Evolutionary conservation across 2,113 vertebrate species (phyloP).

Genomic region (human): GRCh38 chr16:79875501-79876000

Average conservation of each 20-base stretch:
- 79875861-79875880: background rate
- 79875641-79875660: background rate
- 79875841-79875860: background rate
- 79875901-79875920: background rate
- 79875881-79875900: background rate
- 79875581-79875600: background rate
- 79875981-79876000: background rate
- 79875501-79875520: background rate
- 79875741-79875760: background rate
- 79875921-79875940: background rate
- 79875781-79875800: background rate
- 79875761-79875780: background rate
- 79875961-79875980: background rate
- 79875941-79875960: background rate
- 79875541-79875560: background rate
- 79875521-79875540: background rate
- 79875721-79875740: background rate
- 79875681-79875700: background rate
- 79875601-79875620: background rate
- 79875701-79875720: background rate
- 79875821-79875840: background rate
- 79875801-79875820: rapidly evolving
- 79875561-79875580: background rate
- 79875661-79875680: background rate
- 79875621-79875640: background rate